Evolutionary conservation across 2,797 vertebrate species (phyloP).

Genomic region (Helostoma temminkii): DNA sequence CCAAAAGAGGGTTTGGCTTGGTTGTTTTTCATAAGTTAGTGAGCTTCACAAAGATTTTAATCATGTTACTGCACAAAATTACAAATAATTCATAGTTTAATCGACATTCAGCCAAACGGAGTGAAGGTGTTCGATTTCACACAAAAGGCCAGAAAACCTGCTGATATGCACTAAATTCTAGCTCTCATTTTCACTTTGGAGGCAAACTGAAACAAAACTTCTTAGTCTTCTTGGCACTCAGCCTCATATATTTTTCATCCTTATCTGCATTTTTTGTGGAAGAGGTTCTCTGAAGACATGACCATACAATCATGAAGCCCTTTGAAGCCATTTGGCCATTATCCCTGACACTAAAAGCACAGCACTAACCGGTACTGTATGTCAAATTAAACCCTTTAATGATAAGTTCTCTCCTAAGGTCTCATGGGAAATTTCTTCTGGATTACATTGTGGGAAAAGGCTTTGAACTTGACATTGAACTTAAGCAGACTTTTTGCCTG

Average conservation of each 20-base stretch:
- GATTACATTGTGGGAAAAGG: constrained; percentile 84
- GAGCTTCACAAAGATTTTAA: constrained; percentile 46
- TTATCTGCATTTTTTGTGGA: constrained; percentile 66
- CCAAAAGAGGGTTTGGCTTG: constrained; percentile 23
- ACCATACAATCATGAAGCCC: constrained; percentile 66
- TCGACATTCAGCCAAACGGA: constrained; percentile 39
- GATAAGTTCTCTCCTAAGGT: constrained; percentile 82
- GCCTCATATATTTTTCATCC: constrained; percentile 66
- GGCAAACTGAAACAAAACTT: constrained; percentile 47
- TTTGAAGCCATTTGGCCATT: constrained; percentile 84
- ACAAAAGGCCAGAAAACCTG: constrained; percentile 25
- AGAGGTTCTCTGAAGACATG: constrained; percentile 70
- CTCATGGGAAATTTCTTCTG: constrained; percentile 83
- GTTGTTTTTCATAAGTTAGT: constrained; percentile 31
- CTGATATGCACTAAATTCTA: constrained; percentile 29
- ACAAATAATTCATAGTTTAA: constrained; percentile 54
- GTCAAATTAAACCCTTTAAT: constrained; percentile 87
- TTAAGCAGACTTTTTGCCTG: constrained; percentile 83
- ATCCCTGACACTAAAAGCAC: constrained; percentile 83
- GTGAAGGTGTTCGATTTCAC: constrained; percentile 29
- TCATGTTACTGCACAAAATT: constrained; percentile 25
- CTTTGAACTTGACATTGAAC: constrained; percentile 90
- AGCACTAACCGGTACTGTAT: constrained; percentile 83
- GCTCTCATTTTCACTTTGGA: constrained; percentile 31
- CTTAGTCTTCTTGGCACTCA: constrained; percentile 37